phyloP scores from a whole-genome alignment of 2,797 vertebrate genomes.

The Erpetoichthys calabaricus region DNA sequence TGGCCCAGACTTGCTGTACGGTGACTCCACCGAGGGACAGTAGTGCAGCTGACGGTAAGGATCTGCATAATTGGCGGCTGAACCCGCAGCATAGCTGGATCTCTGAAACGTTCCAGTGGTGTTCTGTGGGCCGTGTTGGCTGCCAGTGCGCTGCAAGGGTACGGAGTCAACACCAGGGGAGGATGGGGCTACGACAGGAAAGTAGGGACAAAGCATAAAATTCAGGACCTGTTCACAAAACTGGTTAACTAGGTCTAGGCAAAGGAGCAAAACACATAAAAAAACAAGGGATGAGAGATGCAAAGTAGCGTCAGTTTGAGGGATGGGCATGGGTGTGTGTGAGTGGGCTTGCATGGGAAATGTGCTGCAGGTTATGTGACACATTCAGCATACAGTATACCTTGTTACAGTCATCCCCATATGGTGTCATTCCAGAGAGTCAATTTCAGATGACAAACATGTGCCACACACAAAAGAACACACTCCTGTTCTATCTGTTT shows the following conservation, averaged over 20 bases:
- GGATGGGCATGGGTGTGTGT: slow-evolving; percentile 26
- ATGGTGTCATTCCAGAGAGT: no score
- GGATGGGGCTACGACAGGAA: slow-evolving; percentile 94
- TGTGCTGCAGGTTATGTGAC: no score
- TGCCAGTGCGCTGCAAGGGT: slow-evolving; percentile 95
- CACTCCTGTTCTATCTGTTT: no score
- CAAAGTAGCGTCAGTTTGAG: slow-evolving; percentile 43
- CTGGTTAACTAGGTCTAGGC: slow-evolving; percentile 78
- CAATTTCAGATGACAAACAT: no score
- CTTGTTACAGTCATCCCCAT: no score
- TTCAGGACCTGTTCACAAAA: slow-evolving; percentile 90
- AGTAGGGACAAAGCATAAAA: slow-evolving; percentile 97
- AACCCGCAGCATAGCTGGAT: slow-evolving; percentile 81
- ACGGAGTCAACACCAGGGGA: slow-evolving; percentile 98
- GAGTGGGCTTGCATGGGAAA: no score
- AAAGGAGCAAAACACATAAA: slow-evolving; percentile 23
- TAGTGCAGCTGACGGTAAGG: slow-evolving; percentile 96
- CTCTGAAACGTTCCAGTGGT: slow-evolving; percentile 78
- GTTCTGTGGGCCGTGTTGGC: slow-evolving; percentile 65
- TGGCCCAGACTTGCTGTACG: slow-evolving; percentile 97
- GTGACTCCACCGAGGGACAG: slow-evolving; percentile 93
- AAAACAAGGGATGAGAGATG: slow-evolving; percentile 28
- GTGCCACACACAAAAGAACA: no score
- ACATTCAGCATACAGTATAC: no score
- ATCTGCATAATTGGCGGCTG: slow-evolving; percentile 75